phyloP scores from a whole-genome alignment of 1,140 invertebrate genomes.

The Portunus trituberculatus region DNA sequence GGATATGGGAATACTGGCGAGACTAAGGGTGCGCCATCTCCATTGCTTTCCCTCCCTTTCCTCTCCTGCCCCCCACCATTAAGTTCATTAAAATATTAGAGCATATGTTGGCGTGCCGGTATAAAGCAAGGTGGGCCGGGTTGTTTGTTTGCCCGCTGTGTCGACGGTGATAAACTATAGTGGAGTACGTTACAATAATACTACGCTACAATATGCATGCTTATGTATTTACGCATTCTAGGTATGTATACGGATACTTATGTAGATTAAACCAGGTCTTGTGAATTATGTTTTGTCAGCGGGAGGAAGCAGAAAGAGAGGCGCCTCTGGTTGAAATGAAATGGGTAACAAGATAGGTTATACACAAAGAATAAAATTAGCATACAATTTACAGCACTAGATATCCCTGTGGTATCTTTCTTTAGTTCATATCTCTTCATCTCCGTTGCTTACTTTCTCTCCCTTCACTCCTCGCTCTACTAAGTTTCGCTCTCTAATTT shows the following conservation, averaged over 20 bases:
- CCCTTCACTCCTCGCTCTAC: background rate
- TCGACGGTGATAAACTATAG: slow-evolving; percentile 21
- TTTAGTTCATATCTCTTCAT: background rate
- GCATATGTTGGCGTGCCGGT: slow-evolving; percentile 17
- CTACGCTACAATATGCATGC: background rate
- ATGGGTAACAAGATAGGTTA: background rate
- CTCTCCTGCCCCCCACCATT: background rate
- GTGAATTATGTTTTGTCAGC: background rate
- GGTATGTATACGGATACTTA: slow-evolving; percentile 25
- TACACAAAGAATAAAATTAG: background rate
- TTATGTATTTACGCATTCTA: slow-evolving; percentile 23
- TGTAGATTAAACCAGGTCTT: background rate
- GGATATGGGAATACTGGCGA: slow-evolving; percentile 18
- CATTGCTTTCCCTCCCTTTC: background rate
- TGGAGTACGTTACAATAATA: slow-evolving; percentile 22
- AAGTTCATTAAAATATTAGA: slow-evolving; percentile 24
- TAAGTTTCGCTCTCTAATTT: slow-evolving; percentile 13
- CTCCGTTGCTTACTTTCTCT: background rate
- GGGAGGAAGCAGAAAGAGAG: background rate
- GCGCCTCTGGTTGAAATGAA: background rate
- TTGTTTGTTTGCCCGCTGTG: background rate
- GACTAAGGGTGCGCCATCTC: background rate
- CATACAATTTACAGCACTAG: background rate
- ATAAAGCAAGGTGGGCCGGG: slow-evolving; percentile 17
- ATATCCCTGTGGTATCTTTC: background rate